Conservation (phyloP, 2,888 invertebrate genomes). For the Apomyelois bistriatella region DNA sequence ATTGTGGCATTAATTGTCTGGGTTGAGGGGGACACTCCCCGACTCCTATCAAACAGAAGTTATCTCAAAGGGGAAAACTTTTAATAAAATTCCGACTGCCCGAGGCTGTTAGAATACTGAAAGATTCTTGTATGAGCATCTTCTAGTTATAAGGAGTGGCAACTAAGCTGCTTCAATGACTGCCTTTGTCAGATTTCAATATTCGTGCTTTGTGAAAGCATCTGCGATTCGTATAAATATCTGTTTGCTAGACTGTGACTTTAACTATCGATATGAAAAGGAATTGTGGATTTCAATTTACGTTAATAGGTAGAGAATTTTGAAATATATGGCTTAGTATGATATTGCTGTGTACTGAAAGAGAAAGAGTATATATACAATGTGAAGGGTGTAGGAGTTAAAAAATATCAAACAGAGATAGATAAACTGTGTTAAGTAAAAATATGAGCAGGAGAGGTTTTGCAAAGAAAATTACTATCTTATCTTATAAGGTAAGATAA, state of each 20-base stretch:
- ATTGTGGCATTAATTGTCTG: conserved; percentile 71
- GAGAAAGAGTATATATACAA: no score
- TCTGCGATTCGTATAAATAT: conserved; percentile 36
- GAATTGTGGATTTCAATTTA: background rate
- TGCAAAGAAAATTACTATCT: no score
- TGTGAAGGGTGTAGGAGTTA: no score
- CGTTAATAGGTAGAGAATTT: no score
- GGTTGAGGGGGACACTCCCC: conserved; percentile 29
- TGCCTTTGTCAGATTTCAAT: conserved; percentile 53
- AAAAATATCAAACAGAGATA: no score
- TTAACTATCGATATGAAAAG: background rate
- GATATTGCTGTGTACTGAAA: no score
- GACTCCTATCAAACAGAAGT: conserved; percentile 71
- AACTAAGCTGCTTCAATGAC: conserved; percentile 45
- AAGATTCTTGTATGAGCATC: conserved; percentile 60
- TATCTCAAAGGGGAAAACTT: conserved; percentile 75
- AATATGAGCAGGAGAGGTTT: no score
- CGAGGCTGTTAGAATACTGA: conserved; percentile 59
- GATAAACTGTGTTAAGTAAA: no score
- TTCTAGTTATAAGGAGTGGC: conserved; percentile 48
- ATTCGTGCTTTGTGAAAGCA: conserved; percentile 37
- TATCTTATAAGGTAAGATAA: no score
- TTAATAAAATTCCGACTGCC: conserved; percentile 75
- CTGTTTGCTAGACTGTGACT: conserved; percentile 32
- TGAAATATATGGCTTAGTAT: no score